Percentiles rank a stretch among this genome's conserved stretches.
Conservation (phyloP, 2,113 vertebrate genomes). For the Bubalus kerabau region DNA sequence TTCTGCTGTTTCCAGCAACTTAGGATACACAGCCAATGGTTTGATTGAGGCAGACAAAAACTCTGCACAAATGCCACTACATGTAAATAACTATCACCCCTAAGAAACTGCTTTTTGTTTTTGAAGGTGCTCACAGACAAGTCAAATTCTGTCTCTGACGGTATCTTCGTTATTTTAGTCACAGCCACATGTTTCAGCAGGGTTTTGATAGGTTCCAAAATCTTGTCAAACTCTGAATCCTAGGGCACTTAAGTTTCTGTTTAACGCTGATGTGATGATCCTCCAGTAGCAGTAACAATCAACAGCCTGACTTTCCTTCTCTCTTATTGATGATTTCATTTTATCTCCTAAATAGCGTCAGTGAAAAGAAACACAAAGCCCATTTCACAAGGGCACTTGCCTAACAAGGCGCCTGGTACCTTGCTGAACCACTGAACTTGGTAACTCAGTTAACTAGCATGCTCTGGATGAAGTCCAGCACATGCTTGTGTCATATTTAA, state of each 20-base stretch:
- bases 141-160: background rate
- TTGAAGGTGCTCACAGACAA: background rate
- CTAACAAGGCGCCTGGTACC: background rate
- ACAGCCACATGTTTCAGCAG: background rate
- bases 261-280: background rate
- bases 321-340: background rate
- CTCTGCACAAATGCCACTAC: background rate
- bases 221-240: background rate
- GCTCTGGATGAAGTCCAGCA: background rate
- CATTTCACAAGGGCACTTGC: fast-evolving
- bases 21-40: background rate
- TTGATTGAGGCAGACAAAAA: constrained; percentile 2
- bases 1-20: constrained; percentile 22
- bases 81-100: background rate
- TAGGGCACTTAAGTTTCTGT: background rate
- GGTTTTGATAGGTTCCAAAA: background rate
- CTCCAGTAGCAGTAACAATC: background rate
- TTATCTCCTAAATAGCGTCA: background rate
- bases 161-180: background rate
- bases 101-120: background rate
- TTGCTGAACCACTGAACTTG: background rate
- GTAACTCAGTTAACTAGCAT: background rate
- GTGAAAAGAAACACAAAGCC: background rate
- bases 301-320: background rate
- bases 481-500: background rate